These are phyloP conservation scores for Orycteropus afer DNA, from an alignment of 2,113 vertebrate species.

Conservation along the genomic window DNA sequence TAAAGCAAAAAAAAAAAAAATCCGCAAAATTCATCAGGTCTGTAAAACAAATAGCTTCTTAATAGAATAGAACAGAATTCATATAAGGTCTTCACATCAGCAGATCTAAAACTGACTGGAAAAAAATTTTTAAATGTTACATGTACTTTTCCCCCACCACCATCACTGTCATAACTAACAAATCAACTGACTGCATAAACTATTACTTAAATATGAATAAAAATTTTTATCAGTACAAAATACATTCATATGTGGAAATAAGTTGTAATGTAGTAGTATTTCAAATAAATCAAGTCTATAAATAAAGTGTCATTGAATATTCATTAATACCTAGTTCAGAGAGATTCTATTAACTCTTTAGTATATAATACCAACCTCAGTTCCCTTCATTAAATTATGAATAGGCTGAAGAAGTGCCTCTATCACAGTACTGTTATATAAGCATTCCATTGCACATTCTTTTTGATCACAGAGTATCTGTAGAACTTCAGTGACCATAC, in stretches of 20 bases:
- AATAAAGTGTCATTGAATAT: neutral
- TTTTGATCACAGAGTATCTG: constrained; percentile 92
- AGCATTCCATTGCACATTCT: constrained; percentile 90
- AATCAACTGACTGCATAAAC: constrained; percentile 13
- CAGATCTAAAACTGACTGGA: neutral
- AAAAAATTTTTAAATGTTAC: constrained; percentile 8
- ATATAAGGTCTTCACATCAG: constrained; percentile 7
- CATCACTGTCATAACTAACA: neutral
- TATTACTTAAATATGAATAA: constrained; percentile 34
- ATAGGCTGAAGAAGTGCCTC: constrained; percentile 91
- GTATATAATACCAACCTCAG: constrained; percentile 87
- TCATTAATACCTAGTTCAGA: neutral
- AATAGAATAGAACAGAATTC: constrained; percentile 6
- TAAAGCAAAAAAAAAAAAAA: constrained; percentile 19
- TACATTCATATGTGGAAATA: neutral
- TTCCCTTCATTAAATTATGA: constrained; percentile 87
- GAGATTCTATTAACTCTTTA: neutral
- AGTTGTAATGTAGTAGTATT: neutral
- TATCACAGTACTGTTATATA: constrained; percentile 88
- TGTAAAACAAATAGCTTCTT: constrained; percentile 35
- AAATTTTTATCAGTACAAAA: constrained; percentile 25
- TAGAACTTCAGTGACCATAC: constrained; percentile 92
- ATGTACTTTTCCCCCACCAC: neutral
- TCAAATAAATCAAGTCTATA: constrained; percentile 24
- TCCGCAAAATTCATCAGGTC: constrained; percentile 35